phyloP scores from a whole-genome alignment of 2,113 vertebrate genomes.

The Ophthalmolycus amberensis region DNA sequence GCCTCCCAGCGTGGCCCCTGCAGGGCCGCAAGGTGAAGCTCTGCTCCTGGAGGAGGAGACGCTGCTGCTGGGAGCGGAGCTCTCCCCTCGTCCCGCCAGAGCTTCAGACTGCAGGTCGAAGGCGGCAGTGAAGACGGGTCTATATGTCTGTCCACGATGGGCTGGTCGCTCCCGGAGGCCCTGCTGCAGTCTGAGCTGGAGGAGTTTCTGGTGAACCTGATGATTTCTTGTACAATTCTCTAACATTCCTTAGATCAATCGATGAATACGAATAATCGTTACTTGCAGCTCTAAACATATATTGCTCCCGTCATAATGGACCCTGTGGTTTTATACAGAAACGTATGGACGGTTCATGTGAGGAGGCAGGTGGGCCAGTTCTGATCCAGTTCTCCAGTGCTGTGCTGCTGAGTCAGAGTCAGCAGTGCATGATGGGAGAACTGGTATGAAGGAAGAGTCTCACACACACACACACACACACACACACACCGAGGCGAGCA shows the following conservation, averaged over 20 bases:
- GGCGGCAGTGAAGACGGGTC: too few species aligned
- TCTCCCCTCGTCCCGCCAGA: too few species aligned
- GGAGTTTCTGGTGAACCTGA: too few species aligned
- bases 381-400: slow-evolving; percentile 66
- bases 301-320: not conserved
- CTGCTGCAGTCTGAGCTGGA: too few species aligned
- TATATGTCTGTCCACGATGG: too few species aligned
- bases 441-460: slow-evolving; percentile 64
- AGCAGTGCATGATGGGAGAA: slow-evolving; percentile 72
- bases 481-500: slow-evolving; percentile 51
- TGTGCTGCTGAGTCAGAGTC: slow-evolving; percentile 76
- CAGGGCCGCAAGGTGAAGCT: too few species aligned
- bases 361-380: slow-evolving; percentile 33
- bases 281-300: not conserved
- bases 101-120: too few species aligned
- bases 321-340: not conserved
- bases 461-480: slow-evolving; percentile 49
- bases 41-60: too few species aligned
- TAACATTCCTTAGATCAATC: not conserved
- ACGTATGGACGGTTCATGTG: slow-evolving; percentile 11
- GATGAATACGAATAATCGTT: not conserved
- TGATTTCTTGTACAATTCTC: not conserved
- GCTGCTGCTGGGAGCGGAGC: too few species aligned
- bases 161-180: too few species aligned
- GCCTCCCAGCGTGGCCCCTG: too few species aligned